A percentile compares a stretch with the other conserved stretches of the same genome.
phyloP scores from a whole-genome alignment of 2,888 invertebrate genomes.

The Congeria kusceri region DNA sequence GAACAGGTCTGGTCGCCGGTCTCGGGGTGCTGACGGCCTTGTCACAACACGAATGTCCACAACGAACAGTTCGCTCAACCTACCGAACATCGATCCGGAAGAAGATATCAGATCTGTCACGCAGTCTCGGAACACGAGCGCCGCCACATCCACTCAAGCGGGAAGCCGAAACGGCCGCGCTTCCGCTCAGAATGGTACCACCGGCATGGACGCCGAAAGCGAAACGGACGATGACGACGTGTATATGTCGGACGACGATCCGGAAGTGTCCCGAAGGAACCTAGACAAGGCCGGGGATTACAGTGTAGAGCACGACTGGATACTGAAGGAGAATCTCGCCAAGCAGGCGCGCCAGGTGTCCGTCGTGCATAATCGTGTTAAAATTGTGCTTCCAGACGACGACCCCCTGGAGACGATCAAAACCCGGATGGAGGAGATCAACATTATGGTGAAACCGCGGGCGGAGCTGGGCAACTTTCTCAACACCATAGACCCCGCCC shows the following conservation, averaged over 20 bases:
- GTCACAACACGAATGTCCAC: slow-evolving; percentile 10
- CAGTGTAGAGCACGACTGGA: slow-evolving; percentile 80
- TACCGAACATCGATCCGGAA: slow-evolving; percentile 67
- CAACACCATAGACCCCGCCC: slow-evolving; percentile 69
- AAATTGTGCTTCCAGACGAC: slow-evolving; percentile 78
- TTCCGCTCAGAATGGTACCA: slow-evolving; percentile 4
- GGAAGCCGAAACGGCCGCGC: slow-evolving; percentile 15
- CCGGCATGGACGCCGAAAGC: slow-evolving; percentile 34
- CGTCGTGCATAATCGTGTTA: slow-evolving; percentile 68
- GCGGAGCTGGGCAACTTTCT: slow-evolving; percentile 73
- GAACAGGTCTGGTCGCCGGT: neutral
- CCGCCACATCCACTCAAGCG: slow-evolving; percentile 18
- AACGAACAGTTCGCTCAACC: slow-evolving; percentile 48
- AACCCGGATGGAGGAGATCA: slow-evolving; percentile 75
- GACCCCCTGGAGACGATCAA: slow-evolving; percentile 74
- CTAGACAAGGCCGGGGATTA: slow-evolving; percentile 74
- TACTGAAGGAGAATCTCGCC: slow-evolving; percentile 72
- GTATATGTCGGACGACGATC: slow-evolving; percentile 68
- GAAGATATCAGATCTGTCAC: slow-evolving; percentile 53
- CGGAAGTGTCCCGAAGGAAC: slow-evolving; percentile 64
- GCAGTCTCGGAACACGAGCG: slow-evolving; percentile 61
- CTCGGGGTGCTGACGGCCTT: neutral
- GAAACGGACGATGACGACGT: slow-evolving; percentile 58
- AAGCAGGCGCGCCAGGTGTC: slow-evolving; percentile 68
- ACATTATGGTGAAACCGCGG: slow-evolving; percentile 76